A percentile compares a stretch with the other conserved stretches of the same genome.
Conservation (phyloP, 2,797 vertebrate genomes). For the Poeciliopsis infans region DNA sequence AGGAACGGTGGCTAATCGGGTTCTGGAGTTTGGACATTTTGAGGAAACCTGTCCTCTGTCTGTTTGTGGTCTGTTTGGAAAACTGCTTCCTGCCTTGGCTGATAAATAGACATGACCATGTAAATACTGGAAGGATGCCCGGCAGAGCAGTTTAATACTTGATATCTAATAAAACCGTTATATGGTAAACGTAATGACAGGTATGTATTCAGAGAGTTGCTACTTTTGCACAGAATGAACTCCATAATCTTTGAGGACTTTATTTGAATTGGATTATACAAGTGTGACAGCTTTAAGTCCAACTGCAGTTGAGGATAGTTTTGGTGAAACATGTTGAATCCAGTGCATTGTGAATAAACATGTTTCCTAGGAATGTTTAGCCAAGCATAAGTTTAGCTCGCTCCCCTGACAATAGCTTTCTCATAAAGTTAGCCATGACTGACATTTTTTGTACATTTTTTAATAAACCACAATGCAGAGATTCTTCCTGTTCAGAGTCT, state of each 20-base stretch:
- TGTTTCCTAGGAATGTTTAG: conserved; percentile 8
- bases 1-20: conserved; percentile 57
- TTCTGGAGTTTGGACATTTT: conserved; percentile 40
- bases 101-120: conserved; percentile 59
- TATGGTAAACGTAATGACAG: conserved; percentile 38
- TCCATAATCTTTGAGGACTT: conserved; percentile 38
- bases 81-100: conserved; percentile 62
- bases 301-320: conserved; percentile 31
- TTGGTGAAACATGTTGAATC: conserved; percentile 24
- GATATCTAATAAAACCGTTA: conserved; percentile 47
- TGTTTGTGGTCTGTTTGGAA: conserved; percentile 53
- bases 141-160: conserved; percentile 29
- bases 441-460: not conserved
- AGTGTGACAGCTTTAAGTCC: conserved; percentile 49
- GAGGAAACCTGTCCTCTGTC: conserved; percentile 66
- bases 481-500: not conserved
- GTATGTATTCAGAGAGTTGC: conserved; percentile 20
- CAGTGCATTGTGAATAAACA: not conserved
- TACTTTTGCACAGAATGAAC: conserved; percentile 42
- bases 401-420: not conserved
- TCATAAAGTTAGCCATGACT: not conserved
- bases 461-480: not conserved
- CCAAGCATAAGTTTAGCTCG: not conserved
- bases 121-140: conserved; percentile 59
- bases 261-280: conserved; percentile 60